Percentiles rank a stretch among this genome's conserved stretches.
Evolutionary conservation across 2,113 vertebrate genomes (phyloP).

Genomic region (Tetraodon nigroviridis): DNA sequence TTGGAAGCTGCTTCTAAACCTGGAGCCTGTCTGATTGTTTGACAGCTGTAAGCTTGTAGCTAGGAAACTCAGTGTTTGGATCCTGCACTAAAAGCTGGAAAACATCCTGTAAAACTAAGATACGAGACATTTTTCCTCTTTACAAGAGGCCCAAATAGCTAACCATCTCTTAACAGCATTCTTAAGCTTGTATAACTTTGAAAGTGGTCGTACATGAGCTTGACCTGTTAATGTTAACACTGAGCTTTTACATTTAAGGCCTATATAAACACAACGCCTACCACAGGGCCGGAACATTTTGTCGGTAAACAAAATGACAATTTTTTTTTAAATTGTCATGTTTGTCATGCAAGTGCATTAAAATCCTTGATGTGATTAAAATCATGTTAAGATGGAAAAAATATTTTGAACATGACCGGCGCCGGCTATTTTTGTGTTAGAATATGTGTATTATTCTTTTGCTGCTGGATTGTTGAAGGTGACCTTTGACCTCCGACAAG

Average conservation of each 20-base stretch:
- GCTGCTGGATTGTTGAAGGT: too few species aligned
- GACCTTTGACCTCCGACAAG: too few species aligned
- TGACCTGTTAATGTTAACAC: not conserved
- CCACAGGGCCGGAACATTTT: not conserved
- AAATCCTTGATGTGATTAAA: too few species aligned
- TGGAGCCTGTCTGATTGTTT: not conserved
- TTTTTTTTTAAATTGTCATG: not conserved
- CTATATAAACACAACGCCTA: not conserved
- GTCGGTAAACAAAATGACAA: too few species aligned
- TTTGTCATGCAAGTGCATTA: not conserved
- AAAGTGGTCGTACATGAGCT: not conserved
- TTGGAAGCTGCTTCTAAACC: conserved; percentile 3
- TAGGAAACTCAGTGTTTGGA: not conserved
- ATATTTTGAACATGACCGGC: too few species aligned
- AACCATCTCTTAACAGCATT: not conserved
- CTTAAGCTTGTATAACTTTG: not conserved
- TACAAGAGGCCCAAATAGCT: not conserved
- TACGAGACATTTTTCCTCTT: not conserved
- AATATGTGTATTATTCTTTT: too few species aligned
- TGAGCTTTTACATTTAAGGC: not conserved
- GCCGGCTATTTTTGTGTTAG: too few species aligned
- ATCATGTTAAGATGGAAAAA: too few species aligned
- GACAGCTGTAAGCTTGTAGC: conserved; percentile 1
- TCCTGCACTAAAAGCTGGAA: not conserved
- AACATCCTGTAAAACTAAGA: not conserved